Base-by-base conservation (phyloP, 2,113 vertebrate genomes). In the Ceyx melanurus region DNA sequence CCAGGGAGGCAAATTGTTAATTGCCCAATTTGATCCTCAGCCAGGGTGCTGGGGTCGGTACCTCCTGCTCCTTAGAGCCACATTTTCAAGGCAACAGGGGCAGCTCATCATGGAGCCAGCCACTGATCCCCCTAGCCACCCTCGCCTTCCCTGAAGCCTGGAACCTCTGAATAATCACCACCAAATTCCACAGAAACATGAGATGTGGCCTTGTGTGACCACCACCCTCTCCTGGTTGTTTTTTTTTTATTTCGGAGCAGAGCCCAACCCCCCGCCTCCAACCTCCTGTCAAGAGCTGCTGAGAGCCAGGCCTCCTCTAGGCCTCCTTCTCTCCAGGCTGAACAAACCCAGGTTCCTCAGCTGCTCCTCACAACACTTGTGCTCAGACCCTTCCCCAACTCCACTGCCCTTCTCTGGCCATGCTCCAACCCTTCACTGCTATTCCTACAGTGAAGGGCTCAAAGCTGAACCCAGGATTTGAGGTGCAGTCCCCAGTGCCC, bases 171-270 rank as follows among this genome's bases (percentile, higher is more conserved):
- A 37, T 37, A 37, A 37, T 37, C 37, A 37, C 37, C 37, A 37
- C 37, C 37, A 37, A 10, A 37, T 37, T 37, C 37, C 37, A 37
- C 37, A 37, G 37, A 73, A 81, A 33, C 0, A 0, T 2, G 3
- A 50, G 54, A 48, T 18, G 7, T 0, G 15, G 22, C 42, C 28
- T 26, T 46, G 11, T 0, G 0, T 3, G 2, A 26, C 43, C 3
- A 9, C 10, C 28, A 4, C 5, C 14, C 31, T 48, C 37, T 22
- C 16, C 29, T 26, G 23, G 0, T 46, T 46, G 45, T 20, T 46
- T 6, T 19, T 31, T n/a, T 5, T 7, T 7, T 17, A 3, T 56
- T 50, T 46, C 45, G 25, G 37, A 40, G 35, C 15, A 62, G 15
- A 62, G 60, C 10, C 16, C 25, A 8, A 62, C 25, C 23, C 15